A percentile compares a stretch with the other conserved stretches of the same genome.
These are phyloP conservation scores for Frankliniella intonsa DNA, from an alignment of 2,888 invertebrate genomes.

Conservation along the genomic window DNA sequence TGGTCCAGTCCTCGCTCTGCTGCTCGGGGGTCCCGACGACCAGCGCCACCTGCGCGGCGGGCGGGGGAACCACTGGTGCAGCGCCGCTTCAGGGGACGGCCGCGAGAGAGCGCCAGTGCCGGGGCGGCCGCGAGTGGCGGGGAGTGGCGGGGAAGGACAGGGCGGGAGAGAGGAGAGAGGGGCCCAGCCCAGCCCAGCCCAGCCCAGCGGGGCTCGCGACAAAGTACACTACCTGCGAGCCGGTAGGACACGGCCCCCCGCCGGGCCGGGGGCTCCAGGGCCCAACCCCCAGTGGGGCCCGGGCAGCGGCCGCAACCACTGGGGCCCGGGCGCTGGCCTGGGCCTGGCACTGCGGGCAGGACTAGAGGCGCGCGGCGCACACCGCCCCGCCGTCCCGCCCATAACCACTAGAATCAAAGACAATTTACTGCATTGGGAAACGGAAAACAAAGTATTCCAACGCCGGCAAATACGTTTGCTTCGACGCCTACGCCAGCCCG, in stretches of 20 bases:
- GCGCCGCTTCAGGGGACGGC: background rate
- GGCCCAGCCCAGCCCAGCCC: background rate
- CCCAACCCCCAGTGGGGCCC: background rate
- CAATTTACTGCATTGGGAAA: no score
- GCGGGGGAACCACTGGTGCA: background rate
- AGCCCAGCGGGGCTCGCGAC: background rate
- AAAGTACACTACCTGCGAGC: background rate
- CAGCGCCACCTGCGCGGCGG: conserved; percentile 11
- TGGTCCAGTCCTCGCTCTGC: background rate
- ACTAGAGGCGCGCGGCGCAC: no score
- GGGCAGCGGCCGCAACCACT: background rate
- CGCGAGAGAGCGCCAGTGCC: background rate
- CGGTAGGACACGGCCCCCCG: background rate
- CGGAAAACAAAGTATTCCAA: no score
- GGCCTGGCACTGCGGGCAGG: no score
- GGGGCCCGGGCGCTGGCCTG: no score
- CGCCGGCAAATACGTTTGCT: background rate
- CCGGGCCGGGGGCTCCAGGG: background rate
- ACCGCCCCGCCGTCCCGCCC: no score
- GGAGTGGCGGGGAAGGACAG: background rate
- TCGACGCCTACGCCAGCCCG: background rate
- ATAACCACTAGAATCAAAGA: no score
- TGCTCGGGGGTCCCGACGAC: background rate
- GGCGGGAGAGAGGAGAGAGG: background rate
- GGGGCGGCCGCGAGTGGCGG: background rate